Base-by-base conservation (phyloP, 2,797 vertebrate species). In the Alosa sapidissima region DNA sequence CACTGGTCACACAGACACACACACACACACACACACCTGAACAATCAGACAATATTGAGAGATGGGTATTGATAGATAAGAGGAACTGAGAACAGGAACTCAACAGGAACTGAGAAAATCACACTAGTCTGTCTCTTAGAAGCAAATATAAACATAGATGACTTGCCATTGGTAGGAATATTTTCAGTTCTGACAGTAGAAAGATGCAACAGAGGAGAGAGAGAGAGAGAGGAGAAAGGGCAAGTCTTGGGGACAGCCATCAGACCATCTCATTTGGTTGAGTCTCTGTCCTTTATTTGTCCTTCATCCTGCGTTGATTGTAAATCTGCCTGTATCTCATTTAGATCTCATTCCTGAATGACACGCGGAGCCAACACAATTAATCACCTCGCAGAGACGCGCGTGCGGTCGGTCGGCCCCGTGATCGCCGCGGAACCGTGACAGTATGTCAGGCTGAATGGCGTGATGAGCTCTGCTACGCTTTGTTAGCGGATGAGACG, bases 201-300 rank as follows among this genome's bases (percentile, higher is more conserved):
- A 58, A 21, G 5, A 7, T 8, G 21, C 5, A 2, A 5, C 21
- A 60, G 58, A 24, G n/a, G n/a, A 8, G 48, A 49, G 48, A 49
- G 48, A 49, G 48, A 11, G 7, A 51, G 49, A 51, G 49, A 51
- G 49, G 58, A 62, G 58, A 62, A 88, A 89, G 81, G 52, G 86
- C 82, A 82, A 87, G 21, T 62, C n/a, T 62, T 8, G n/a, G n/a
- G 58, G 21, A 62, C 58, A 62, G 58, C 58, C 55, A 14, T 62
- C 58, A 24, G 58, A 24, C 58, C 58, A 62, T 62, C 58, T 62
- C n/a, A 24, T 62, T 62, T 62, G 49, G 7, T 51, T 41, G 2
- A 55, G 58, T 62, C 58, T n/a, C 58, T 24, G 90, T 72, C 91
- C 90, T 92, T 89, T 87, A 90, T 87, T 90, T 84, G 90, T 88